Evolutionary conservation across 1,140 invertebrate genomes (phyloP).

Genomic region (Semibalanus balanoides): DNA sequence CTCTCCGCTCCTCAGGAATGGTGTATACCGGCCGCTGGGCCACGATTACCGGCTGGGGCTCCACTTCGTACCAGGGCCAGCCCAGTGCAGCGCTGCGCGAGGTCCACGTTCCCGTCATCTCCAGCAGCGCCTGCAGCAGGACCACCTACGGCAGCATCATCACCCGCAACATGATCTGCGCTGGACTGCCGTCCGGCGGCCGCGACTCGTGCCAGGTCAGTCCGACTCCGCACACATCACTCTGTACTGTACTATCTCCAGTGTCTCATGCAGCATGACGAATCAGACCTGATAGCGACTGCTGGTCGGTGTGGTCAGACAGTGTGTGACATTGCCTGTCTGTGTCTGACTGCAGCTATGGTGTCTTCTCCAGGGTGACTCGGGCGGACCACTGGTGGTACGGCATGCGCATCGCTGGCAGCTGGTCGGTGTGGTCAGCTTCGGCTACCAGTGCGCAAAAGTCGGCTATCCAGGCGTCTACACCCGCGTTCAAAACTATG

Average conservation of each 20-base stretch:
- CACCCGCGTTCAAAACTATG: slow-evolving; percentile 46
- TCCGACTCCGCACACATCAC: too few species aligned
- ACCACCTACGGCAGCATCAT: slow-evolving; percentile 4
- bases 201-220: slow-evolving; percentile 13
- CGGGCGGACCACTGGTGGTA: slow-evolving; percentile 50
- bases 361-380: slow-evolving; percentile 54
- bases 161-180: slow-evolving; percentile 21
- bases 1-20: slow-evolving; percentile 10
- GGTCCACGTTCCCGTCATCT: slow-evolving; percentile 42
- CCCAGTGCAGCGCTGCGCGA: slow-evolving; percentile 40
- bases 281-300: too few species aligned
- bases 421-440: slow-evolving; percentile 47
- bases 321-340: too few species aligned
- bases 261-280: too few species aligned
- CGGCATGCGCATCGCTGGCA: slow-evolving; percentile 10
- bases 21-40: slow-evolving; percentile 24
- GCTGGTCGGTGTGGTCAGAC: too few species aligned
- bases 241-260: too few species aligned
- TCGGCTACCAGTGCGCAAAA: slow-evolving; percentile 49
- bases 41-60: slow-evolving; percentile 58
- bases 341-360: too few species aligned
- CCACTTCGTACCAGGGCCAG: slow-evolving; percentile 42
- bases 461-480: slow-evolving; percentile 57
- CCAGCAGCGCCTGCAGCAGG: slow-evolving; percentile 22
- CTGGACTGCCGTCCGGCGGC: slow-evolving; percentile 6